A percentile compares a stretch with the other conserved stretches of the same genome.
These are phyloP conservation scores for Leptopilina clavipes DNA, from an alignment of 1,140 invertebrate genomes.

Conservation along the genomic window DNA sequence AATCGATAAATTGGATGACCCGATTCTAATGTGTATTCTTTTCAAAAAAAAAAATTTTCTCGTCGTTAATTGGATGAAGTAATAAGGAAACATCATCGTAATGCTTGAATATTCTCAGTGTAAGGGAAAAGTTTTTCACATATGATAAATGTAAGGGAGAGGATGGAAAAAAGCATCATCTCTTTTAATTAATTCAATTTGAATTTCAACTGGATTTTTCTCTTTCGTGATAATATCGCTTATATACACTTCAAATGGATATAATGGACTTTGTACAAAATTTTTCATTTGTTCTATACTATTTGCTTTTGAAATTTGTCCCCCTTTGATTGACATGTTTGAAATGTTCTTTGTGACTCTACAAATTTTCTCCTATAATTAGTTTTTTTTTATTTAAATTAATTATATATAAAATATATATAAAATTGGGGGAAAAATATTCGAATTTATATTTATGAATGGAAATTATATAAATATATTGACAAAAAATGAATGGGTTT, in stretches of 20 bases:
- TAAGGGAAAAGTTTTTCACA: not conserved
- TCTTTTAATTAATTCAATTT: not conserved
- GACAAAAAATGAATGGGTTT: too few relatives aligned
- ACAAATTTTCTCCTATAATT: too few relatives aligned
- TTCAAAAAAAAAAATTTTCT: slow-evolving; percentile 35
- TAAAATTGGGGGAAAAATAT: too few relatives aligned
- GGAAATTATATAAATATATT: too few relatives aligned
- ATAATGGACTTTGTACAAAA: not conserved
- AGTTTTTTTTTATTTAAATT: too few relatives aligned
- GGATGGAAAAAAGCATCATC: not conserved
- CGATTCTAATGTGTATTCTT: slow-evolving; percentile 41
- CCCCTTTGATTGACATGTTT: not conserved
- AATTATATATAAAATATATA: too few relatives aligned
- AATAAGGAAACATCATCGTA: slow-evolving; percentile 35
- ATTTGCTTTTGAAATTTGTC: not conserved
- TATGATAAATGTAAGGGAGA: not conserved
- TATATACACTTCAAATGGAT: not conserved
- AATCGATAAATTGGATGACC: slow-evolving; percentile 44
- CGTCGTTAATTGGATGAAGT: slow-evolving; percentile 54
- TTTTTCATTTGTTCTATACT: not conserved
- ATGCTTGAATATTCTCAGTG: not conserved
- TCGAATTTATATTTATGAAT: too few relatives aligned
- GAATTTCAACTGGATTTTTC: not conserved
- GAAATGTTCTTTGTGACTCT: not conserved
- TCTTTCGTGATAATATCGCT: not conserved